phyloP scores from a whole-genome alignment of 2,888 invertebrate species.

The Nomada lathburiana region DNA sequence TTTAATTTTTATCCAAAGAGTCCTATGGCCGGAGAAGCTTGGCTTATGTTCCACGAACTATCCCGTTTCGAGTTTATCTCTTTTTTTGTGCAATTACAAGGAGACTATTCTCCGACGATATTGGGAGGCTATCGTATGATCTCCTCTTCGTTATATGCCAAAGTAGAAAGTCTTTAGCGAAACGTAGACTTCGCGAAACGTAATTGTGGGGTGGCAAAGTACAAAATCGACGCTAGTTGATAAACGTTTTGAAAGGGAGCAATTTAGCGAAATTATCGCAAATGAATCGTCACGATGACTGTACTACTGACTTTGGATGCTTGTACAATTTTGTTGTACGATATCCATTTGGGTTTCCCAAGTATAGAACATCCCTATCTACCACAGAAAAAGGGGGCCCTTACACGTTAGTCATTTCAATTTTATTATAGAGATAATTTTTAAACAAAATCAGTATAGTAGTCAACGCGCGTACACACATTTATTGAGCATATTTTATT shows the following conservation, averaged over 20 bases:
- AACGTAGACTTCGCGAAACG: not conserved
- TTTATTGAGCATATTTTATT: not conserved
- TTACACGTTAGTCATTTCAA: not conserved
- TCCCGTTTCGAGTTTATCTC: slow-evolving; percentile 1
- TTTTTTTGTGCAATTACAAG: slow-evolving; percentile 37
- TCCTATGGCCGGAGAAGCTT: slow-evolving; percentile 3
- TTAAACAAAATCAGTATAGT: not conserved
- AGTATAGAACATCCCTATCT: not conserved
- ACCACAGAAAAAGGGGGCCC: no score
- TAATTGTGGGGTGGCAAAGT: slow-evolving; percentile 52
- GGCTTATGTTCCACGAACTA: not conserved
- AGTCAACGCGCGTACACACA: slow-evolving; percentile 1
- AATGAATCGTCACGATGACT: not conserved
- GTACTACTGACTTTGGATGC: not conserved
- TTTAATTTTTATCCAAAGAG: slow-evolving; percentile 25
- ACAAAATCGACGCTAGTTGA: slow-evolving; percentile 67
- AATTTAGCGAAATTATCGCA: slow-evolving; percentile 19
- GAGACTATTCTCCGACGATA: slow-evolving; percentile 56
- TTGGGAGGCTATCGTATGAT: slow-evolving; percentile 40
- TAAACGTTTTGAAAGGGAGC: slow-evolving; percentile 11
- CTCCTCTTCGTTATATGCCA: slow-evolving; percentile 52
- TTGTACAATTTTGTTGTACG: not conserved
- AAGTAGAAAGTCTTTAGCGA: slow-evolving; percentile 21
- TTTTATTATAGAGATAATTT: not conserved
- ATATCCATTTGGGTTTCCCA: not conserved